phyloP scores from a whole-genome alignment of 2,113 vertebrate species.

The Tetrax tetrax region DNA sequence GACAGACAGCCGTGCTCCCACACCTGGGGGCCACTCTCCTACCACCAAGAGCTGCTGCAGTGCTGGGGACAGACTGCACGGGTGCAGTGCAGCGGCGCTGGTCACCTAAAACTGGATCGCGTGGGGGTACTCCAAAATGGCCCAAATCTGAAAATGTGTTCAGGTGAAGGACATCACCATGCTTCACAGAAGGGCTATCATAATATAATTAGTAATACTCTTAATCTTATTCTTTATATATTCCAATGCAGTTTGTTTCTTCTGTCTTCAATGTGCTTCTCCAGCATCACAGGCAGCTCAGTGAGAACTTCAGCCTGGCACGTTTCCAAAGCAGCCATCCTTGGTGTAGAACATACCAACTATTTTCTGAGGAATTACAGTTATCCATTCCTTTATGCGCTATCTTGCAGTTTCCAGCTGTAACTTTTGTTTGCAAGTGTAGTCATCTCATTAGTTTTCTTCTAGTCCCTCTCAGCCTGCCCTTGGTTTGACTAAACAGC shows the following conservation, averaged over 20 bases:
- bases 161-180: background rate
- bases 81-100: rapidly evolving
- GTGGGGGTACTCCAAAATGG: rapidly evolving
- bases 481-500: background rate
- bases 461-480: background rate
- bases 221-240: background rate
- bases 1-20: background rate
- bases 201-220: background rate
- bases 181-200: background rate
- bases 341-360: background rate
- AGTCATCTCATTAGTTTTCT: background rate
- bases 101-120: background rate
- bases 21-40: background rate
- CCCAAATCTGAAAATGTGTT: background rate
- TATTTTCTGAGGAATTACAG: background rate
- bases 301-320: background rate
- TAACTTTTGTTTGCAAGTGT: background rate
- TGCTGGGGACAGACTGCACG: rapidly evolving
- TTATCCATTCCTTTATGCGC: background rate
- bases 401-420: background rate
- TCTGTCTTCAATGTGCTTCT: background rate
- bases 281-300: background rate
- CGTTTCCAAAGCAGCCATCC: background rate
- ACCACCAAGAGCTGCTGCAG: background rate
- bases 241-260: background rate